Evolutionary conservation across 2,888 invertebrate genomes (phyloP).

Genomic region (Melipona bicolor): DNA sequence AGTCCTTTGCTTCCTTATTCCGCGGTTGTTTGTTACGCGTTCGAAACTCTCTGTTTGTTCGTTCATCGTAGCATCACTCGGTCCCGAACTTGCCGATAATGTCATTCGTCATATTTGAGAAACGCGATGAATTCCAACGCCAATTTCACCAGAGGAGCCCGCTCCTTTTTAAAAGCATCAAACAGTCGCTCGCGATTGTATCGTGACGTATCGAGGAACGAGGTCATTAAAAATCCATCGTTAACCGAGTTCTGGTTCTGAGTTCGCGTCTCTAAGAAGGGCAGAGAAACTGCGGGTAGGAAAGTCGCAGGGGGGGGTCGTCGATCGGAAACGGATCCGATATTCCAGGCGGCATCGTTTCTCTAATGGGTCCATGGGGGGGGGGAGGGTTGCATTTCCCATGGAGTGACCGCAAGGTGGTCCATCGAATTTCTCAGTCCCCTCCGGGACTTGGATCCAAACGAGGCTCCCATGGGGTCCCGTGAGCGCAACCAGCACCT

Average conservation of each 20-base stretch:
- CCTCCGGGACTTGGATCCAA: conserved; percentile 65
- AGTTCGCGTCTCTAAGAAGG: not conserved
- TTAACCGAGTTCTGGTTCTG: too few species aligned
- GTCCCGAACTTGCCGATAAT: not conserved
- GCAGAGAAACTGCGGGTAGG: conserved; percentile 38
- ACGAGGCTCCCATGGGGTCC: conserved; percentile 78
- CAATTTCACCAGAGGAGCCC: too few species aligned
- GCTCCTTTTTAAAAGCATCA: too few species aligned
- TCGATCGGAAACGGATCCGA: conserved; percentile 59
- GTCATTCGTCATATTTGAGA: not conserved
- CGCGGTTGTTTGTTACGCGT: not conserved
- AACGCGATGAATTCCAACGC: not conserved
- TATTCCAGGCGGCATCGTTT: conserved; percentile 55
- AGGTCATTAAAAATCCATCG: conserved; percentile 36
- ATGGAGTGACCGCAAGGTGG: conserved; percentile 82
- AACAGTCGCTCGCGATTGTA: not conserved
- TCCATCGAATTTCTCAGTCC: conserved; percentile 79
- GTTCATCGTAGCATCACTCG: too few species aligned
- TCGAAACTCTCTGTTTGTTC: not conserved
- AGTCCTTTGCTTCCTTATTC: conserved; percentile 9
- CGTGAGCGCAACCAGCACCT: conserved; percentile 66
- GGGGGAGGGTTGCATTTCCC: conserved; percentile 82
- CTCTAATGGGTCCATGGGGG: conserved; percentile 67
- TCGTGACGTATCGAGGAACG: conserved; percentile 12
- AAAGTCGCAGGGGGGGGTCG: conserved; percentile 39